Evolutionary conservation across 2,888 invertebrate genomes (phyloP).

Genomic region (Perdita meconis): DNA sequence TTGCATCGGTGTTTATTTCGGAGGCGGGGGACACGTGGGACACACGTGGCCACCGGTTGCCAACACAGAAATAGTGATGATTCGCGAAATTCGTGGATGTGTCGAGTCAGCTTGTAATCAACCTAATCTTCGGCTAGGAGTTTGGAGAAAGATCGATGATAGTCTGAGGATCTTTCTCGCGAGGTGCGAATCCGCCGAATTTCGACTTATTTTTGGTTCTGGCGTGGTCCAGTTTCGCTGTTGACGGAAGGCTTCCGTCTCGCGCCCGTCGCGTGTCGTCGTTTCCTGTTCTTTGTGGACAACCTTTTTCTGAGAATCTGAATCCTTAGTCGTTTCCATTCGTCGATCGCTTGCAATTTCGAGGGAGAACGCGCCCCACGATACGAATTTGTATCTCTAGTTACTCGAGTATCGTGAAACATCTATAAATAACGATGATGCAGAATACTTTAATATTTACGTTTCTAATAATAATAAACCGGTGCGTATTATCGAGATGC

Average conservation of each 20-base stretch:
- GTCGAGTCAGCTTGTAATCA: no score
- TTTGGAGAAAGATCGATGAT: no score
- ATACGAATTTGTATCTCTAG: constrained; percentile 45
- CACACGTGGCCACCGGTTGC: constrained; percentile 16
- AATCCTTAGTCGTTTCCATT: no score
- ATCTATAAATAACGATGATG: constrained; percentile 54
- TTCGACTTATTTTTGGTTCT: constrained; percentile 71
- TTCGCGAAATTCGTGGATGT: constrained; percentile 35
- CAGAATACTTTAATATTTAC: constrained; percentile 54
- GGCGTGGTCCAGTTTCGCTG: constrained; percentile 68
- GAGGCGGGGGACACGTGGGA: constrained; percentile 6
- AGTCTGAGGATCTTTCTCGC: background rate
- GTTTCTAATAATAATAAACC: constrained; percentile 51
- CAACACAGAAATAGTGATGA: constrained; percentile 61
- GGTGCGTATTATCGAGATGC: constrained; percentile 41
- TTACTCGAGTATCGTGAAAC: constrained; percentile 51
- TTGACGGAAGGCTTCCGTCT: constrained; percentile 52
- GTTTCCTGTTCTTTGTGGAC: background rate
- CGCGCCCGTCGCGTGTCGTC: constrained; percentile 13
- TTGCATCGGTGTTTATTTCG: constrained; percentile 16
- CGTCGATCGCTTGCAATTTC: no score
- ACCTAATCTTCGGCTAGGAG: no score
- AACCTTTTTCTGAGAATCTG: background rate
- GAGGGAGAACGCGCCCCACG: constrained; percentile 24
- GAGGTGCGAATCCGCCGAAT: constrained; percentile 59